Conservation (phyloP, 2,888 invertebrate species). For the Mythimna lalbum region DNA sequence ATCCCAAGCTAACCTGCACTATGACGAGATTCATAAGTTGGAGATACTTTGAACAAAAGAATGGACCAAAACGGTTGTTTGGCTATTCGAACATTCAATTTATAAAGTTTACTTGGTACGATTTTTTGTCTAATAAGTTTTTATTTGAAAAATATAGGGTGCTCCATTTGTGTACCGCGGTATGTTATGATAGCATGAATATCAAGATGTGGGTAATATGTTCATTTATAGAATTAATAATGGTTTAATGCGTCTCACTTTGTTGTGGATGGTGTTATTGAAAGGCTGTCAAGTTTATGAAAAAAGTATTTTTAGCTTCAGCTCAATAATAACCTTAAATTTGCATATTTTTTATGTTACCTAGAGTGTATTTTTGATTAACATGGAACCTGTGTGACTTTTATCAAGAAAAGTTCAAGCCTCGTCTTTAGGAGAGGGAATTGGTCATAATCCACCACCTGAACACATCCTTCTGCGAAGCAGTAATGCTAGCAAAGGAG, state of each 20-base stretch:
- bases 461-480: too few relatives aligned
- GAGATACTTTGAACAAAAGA: conserved; percentile 13
- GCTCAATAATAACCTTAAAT: too few relatives aligned
- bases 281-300: neutral
- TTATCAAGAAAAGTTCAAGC: too few relatives aligned
- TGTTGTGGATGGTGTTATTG: conserved; percentile 68
- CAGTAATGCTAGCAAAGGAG: too few relatives aligned
- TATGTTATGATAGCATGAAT: conserved; percentile 71
- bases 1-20: conserved; percentile 72
- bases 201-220: conserved; percentile 76
- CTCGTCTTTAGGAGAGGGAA: too few relatives aligned
- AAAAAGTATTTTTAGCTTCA: neutral
- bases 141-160: neutral
- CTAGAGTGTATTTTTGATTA: too few relatives aligned
- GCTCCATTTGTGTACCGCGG: conserved; percentile 62
- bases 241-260: conserved; percentile 66
- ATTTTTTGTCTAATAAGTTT: neutral
- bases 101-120: neutral
- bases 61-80: neutral
- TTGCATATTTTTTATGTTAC: too few relatives aligned
- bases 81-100: neutral
- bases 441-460: too few relatives aligned
- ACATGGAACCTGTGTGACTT: too few relatives aligned
- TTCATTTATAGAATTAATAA: conserved; percentile 80
- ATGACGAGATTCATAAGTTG: conserved; percentile 59